These are phyloP conservation scores for Zelostemma sp. DNA, from an alignment of 1,140 invertebrate species.

Conservation along the genomic window DNA sequence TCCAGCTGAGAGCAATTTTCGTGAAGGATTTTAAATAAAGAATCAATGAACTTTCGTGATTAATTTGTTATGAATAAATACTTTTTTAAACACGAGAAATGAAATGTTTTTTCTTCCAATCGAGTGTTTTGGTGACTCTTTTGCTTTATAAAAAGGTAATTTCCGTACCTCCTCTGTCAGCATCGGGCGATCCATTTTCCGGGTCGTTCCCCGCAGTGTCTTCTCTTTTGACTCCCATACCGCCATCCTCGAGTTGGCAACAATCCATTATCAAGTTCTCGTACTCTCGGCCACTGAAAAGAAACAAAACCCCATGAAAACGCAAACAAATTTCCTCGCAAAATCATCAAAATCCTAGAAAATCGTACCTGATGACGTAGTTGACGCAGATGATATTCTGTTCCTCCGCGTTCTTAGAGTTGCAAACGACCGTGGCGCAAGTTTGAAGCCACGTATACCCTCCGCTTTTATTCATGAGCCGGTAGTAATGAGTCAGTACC, in stretches of 20 bases:
- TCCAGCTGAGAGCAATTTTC: too few species aligned
- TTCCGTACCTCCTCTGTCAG: constrained; percentile 78
- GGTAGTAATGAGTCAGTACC: constrained; percentile 95
- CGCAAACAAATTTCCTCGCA: constrained; percentile 15
- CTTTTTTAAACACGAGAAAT: too few species aligned
- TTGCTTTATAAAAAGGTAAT: not conserved
- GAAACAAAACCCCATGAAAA: constrained; percentile 27
- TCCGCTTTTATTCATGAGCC: constrained; percentile 95
- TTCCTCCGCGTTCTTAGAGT: constrained; percentile 94
- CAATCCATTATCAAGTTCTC: constrained; percentile 92
- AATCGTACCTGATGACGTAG: constrained; percentile 88
- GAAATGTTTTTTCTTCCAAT: too few species aligned
- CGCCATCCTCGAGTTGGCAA: constrained; percentile 88
- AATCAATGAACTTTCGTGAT: too few species aligned
- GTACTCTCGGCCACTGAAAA: constrained; percentile 90
- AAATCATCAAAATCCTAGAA: constrained; percentile 4
- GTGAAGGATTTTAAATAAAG: too few species aligned
- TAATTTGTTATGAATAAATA: too few species aligned
- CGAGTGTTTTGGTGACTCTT: too few species aligned
- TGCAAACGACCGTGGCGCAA: constrained; percentile 96
- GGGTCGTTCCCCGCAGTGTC: constrained; percentile 84
- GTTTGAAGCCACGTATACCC: constrained; percentile 97
- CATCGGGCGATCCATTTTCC: constrained; percentile 87
- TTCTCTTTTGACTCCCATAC: constrained; percentile 82
- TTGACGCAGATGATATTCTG: constrained; percentile 97